Evolutionary conservation across 1,140 invertebrate species (phyloP).

Genomic region (Mya arenaria): DNA sequence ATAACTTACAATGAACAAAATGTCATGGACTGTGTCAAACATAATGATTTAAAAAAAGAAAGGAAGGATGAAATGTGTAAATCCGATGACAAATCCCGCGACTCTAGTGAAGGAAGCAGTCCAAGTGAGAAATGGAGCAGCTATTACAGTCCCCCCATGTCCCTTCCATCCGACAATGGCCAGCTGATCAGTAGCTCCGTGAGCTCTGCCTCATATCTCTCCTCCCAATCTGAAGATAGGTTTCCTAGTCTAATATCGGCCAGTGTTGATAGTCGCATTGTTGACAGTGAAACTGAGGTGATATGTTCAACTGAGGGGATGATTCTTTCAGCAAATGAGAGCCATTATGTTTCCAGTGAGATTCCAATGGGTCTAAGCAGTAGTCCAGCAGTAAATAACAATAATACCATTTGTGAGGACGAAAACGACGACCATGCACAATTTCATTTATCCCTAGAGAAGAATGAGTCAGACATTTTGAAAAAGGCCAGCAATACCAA

Average conservation of each 20-base stretch:
- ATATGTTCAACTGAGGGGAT: conserved; percentile 16
- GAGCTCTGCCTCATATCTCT: conserved; percentile 68
- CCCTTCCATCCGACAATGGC: too few species aligned
- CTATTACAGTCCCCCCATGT: too few species aligned
- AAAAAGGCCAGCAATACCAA: conserved; percentile 43
- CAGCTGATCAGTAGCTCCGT: too few species aligned
- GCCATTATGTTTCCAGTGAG: background rate
- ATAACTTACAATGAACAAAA: too few species aligned
- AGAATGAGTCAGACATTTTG: conserved; percentile 36
- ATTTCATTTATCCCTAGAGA: conserved; percentile 73
- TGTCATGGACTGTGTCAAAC: too few species aligned
- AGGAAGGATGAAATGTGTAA: too few species aligned
- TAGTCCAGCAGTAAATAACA: background rate
- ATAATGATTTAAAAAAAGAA: too few species aligned
- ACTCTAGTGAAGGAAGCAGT: too few species aligned
- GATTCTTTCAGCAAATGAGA: background rate
- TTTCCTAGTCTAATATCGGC: conserved; percentile 60
- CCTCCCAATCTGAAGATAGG: conserved; percentile 25
- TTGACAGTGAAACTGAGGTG: conserved; percentile 2
- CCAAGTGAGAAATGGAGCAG: too few species aligned
- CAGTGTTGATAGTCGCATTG: conserved; percentile 14
- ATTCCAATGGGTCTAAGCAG: background rate
- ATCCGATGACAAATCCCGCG: too few species aligned
- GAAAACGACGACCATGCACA: conserved; percentile 63
- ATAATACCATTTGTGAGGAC: background rate